phyloP scores from a whole-genome alignment of 2,888 invertebrate species.

The Aphidoletes aphidimyza region DNA sequence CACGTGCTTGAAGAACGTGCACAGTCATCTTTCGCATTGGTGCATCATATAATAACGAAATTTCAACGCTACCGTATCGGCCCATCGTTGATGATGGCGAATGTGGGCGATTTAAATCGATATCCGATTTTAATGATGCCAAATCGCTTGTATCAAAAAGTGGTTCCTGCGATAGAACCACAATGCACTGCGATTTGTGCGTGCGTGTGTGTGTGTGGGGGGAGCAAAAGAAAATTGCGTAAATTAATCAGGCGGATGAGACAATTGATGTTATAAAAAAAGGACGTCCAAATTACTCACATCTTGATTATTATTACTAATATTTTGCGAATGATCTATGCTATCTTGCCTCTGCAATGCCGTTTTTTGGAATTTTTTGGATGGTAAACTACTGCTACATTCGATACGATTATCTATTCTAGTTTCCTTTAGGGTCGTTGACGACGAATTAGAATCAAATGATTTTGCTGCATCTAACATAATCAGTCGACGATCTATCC shows the following conservation, averaged over 20 bases:
- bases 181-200: slow-evolving; percentile 67
- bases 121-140: slow-evolving; percentile 65
- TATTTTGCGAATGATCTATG: slow-evolving; percentile 67
- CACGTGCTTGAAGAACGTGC: slow-evolving; percentile 87
- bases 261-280: neutral
- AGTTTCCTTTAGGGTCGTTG: slow-evolving; percentile 70
- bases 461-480: slow-evolving; percentile 56
- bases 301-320: slow-evolving; percentile 76
- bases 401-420: slow-evolving; percentile 70
- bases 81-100: slow-evolving; percentile 67
- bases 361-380: slow-evolving; percentile 61
- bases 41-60: slow-evolving; percentile 89
- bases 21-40: slow-evolving; percentile 93
- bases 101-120: slow-evolving; percentile 63
- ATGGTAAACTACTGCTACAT: slow-evolving; percentile 59
- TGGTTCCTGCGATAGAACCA: slow-evolving; percentile 67
- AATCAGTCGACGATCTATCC: slow-evolving; percentile 60
- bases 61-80: slow-evolving; percentile 83
- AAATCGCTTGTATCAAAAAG: slow-evolving; percentile 66
- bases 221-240: too few relatives aligned
- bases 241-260: neutral
- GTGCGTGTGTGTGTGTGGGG: too few relatives aligned
- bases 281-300: slow-evolving; percentile 67
- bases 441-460: slow-evolving; percentile 55
- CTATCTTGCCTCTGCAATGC: slow-evolving; percentile 62